Percentiles rank a stretch among this genome's conserved stretches.
Evolutionary conservation across 2,888 invertebrate genomes (phyloP).

Genomic region (Acanthoscelides obtectus): DNA sequence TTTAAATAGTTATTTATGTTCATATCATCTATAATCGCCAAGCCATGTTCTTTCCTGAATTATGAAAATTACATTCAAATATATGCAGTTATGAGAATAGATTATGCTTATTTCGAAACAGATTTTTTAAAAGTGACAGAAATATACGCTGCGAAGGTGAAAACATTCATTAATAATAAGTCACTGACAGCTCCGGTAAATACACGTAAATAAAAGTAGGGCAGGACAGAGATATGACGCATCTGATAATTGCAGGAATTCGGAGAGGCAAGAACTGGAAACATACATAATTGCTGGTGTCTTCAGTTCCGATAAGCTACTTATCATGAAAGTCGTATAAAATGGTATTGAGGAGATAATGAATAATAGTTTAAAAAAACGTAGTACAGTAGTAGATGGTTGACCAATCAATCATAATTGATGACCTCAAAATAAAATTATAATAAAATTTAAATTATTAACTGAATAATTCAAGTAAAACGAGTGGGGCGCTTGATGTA

Average conservation of each 20-base stretch:
- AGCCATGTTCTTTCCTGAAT: background rate
- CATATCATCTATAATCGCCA: background rate
- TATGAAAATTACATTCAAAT: background rate
- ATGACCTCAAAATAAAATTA: too few relatives aligned
- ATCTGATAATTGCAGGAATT: background rate
- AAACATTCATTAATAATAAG: background rate
- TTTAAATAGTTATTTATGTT: background rate
- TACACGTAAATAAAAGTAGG: background rate
- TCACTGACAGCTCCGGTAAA: background rate
- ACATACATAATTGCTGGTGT: too few relatives aligned
- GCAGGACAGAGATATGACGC: background rate
- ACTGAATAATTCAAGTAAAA: too few relatives aligned
- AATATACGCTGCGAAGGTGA: background rate
- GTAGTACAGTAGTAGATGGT: too few relatives aligned
- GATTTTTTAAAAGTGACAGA: background rate
- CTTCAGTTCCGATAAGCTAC: too few relatives aligned
- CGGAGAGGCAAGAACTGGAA: too few relatives aligned
- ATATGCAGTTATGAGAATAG: background rate
- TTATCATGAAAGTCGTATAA: too few relatives aligned
- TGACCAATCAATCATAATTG: too few relatives aligned
- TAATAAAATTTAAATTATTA: too few relatives aligned
- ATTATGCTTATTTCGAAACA: background rate
- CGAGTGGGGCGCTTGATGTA: too few relatives aligned
- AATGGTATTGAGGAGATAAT: too few relatives aligned
- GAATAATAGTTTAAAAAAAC: too few relatives aligned